Evolutionary conservation across 2,888 invertebrate species (phyloP).

Genomic region (Monopis laevigella): DNA sequence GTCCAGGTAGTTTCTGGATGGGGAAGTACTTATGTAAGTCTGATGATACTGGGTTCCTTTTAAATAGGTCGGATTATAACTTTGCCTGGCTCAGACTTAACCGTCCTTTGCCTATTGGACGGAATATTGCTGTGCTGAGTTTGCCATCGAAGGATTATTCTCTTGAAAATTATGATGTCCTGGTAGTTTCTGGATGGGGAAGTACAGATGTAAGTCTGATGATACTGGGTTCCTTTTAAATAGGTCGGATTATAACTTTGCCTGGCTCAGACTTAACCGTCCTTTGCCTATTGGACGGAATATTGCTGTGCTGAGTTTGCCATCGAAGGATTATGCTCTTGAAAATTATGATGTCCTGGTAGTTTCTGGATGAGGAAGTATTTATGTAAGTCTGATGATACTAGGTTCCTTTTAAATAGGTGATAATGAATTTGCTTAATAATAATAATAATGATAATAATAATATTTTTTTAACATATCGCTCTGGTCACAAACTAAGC

Average conservation of each 20-base stretch:
- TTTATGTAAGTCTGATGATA: constrained; percentile 35
- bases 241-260: constrained; percentile 48
- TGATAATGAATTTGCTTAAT: too few species aligned
- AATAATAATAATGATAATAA: too few species aligned
- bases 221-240: constrained; percentile 40
- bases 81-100: constrained; percentile 43
- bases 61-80: constrained; percentile 50
- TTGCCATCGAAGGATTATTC: constrained; percentile 42
- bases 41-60: constrained; percentile 33
- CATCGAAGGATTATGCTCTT: constrained; percentile 38
- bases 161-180: constrained; percentile 40
- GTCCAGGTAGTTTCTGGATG: constrained; percentile 53
- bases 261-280: constrained; percentile 41
- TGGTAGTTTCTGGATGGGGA: constrained; percentile 56
- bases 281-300: constrained; percentile 55
- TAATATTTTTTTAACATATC: too few species aligned
- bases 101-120: constrained; percentile 51
- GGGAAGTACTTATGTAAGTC: constrained; percentile 57
- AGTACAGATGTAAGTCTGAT: constrained; percentile 56
- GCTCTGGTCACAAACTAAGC: too few species aligned
- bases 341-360: constrained; percentile 46
- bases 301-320: constrained; percentile 52
- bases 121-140: constrained; percentile 53
- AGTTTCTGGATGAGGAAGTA: constrained; percentile 57
- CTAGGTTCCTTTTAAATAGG: too few species aligned